Conservation (phyloP, 2,113 vertebrate species). For the Notiomystis cincta region DNA sequence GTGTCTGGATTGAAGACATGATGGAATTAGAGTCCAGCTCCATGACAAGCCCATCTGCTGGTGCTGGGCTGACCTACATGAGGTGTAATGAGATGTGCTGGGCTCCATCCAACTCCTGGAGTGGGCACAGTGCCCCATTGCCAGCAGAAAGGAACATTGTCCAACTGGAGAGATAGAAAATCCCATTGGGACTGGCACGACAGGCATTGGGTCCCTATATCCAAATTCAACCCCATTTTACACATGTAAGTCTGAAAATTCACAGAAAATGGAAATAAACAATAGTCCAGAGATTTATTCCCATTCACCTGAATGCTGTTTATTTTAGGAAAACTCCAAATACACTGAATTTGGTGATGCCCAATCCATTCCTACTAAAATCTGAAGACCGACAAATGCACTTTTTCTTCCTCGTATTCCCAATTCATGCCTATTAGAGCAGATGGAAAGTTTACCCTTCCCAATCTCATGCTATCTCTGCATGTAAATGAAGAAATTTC, state of each 20-base stretch:
- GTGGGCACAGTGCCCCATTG: fast-evolving
- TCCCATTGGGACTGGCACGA: fast-evolving
- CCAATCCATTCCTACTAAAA: neutral
- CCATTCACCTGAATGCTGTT: neutral
- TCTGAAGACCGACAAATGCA: neutral
- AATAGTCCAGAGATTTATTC: neutral
- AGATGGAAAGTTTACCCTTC: slow-evolving; percentile 46
- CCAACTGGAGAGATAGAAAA: neutral
- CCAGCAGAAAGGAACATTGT: neutral
- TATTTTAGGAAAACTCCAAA: neutral
- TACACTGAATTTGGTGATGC: neutral
- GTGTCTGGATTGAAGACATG: neutral
- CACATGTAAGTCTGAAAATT: fast-evolving
- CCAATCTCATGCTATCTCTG: slow-evolving; percentile 8
- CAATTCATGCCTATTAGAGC: neutral
- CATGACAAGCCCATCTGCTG: slow-evolving; percentile 29
- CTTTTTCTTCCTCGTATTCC: neutral
- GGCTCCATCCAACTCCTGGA: neutral
- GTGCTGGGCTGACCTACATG: neutral
- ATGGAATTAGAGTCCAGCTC: slow-evolving; percentile 42
- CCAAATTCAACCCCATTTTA: fast-evolving
- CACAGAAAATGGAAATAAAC: neutral
- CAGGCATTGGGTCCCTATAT: neutral
- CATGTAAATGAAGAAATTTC: slow-evolving; percentile 41
- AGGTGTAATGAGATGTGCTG: slow-evolving; percentile 5